Evolutionary conservation across 2,888 invertebrate species (phyloP).

Genomic region (Plebejus argus): DNA sequence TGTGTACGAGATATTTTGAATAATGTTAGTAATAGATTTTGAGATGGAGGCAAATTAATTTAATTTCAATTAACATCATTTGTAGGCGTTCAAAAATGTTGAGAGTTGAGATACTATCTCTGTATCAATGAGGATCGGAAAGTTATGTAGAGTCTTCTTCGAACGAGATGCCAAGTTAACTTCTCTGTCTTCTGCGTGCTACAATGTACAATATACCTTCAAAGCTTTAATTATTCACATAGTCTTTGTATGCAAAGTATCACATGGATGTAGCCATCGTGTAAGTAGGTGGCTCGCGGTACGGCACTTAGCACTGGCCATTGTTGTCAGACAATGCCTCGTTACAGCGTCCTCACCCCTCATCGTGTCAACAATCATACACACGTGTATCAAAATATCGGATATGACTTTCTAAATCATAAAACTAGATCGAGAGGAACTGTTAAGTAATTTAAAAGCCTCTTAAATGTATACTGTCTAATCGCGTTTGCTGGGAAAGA

Average conservation of each 20-base stretch:
- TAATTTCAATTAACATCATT: too few species aligned
- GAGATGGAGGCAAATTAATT: too few species aligned
- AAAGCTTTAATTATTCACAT: neutral
- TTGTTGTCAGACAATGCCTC: neutral
- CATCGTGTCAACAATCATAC: neutral
- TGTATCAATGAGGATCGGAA: neutral
- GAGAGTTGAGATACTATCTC: too few species aligned
- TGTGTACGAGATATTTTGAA: too few species aligned
- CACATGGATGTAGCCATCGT: neutral
- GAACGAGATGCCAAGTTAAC: neutral
- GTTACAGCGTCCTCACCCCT: neutral
- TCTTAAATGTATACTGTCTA: neutral
- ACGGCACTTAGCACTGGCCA: neutral
- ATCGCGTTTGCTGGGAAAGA: neutral
- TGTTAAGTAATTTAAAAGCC: neutral
- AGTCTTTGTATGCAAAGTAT: slow-evolving; percentile 1
- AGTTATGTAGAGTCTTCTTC: neutral
- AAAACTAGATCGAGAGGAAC: slow-evolving; percentile 3
- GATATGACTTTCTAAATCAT: slow-evolving; percentile 3
- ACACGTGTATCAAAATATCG: neutral
- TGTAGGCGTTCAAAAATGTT: too few species aligned
- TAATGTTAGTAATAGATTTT: too few species aligned
- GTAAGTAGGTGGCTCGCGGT: neutral
- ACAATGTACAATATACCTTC: neutral
- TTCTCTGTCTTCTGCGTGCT: neutral